Evolutionary conservation across 2,888 invertebrate species (phyloP).

Genomic region (Andrena trimmerana): DNA sequence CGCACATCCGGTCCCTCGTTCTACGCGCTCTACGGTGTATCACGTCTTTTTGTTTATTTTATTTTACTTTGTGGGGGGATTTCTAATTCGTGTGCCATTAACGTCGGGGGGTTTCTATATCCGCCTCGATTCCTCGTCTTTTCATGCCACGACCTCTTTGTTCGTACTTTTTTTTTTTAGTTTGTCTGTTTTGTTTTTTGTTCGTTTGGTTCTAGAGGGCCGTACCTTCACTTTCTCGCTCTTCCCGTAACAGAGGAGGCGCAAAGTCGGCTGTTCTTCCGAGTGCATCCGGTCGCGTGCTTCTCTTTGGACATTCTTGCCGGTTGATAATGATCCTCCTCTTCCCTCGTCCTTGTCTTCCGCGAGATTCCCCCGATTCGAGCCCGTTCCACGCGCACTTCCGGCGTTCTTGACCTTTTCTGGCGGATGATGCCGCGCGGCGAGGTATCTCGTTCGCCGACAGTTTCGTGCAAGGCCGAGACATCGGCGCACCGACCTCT

Average conservation of each 20-base stretch:
- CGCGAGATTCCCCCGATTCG: background rate
- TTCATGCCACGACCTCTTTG: conserved; percentile 21
- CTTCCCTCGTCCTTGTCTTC: conserved; percentile 10
- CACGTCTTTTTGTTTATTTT: background rate
- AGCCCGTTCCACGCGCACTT: background rate
- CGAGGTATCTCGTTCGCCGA: conserved; percentile 2
- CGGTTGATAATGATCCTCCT: conserved; percentile 30
- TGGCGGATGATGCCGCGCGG: background rate
- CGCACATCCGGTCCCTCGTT: background rate
- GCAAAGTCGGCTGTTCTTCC: conserved; percentile 2
- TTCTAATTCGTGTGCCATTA: conserved; percentile 39
- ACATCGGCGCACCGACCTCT: background rate
- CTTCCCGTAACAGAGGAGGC: background rate
- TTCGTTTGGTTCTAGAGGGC: conserved; percentile 36
- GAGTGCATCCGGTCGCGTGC: conserved; percentile 2
- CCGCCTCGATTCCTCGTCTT: conserved; percentile 10
- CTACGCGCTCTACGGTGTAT: conserved; percentile 1
- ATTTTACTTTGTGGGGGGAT: background rate
- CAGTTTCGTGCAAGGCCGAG: conserved; percentile 9
- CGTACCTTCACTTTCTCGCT: conserved; percentile 45
- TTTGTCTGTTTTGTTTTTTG: background rate
- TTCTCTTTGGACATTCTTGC: conserved; percentile 12
- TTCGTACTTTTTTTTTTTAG: background rate
- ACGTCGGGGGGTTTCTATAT: conserved; percentile 14
- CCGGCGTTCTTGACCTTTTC: conserved; percentile 30